Evolutionary conservation across 2,888 invertebrate species (phyloP).

Genomic region (Caenorhabditis afra): DNA sequence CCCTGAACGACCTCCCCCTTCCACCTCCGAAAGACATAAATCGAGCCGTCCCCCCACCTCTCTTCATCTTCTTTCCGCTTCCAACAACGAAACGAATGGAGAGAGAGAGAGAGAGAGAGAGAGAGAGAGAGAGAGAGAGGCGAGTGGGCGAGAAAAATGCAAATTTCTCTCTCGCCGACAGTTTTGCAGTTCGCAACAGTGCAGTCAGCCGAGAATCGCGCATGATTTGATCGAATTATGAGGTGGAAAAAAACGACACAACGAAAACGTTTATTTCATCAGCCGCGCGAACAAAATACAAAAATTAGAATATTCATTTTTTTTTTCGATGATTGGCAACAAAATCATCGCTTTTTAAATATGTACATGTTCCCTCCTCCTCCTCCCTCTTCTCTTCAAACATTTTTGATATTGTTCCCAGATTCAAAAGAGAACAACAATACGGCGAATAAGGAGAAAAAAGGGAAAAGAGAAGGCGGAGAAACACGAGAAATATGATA

Average conservation of each 20-base stretch:
- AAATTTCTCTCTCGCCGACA: background rate
- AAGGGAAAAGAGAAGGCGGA: background rate
- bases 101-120: background rate
- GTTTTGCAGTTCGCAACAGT: too few species aligned
- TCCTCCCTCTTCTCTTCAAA: too few species aligned
- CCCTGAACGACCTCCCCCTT: conserved; percentile 1
- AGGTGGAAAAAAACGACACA: too few species aligned
- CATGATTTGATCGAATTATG: too few species aligned
- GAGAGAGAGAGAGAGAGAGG: background rate
- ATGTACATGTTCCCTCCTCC: background rate
- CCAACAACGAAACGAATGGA: too few species aligned
- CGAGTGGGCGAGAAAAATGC: background rate
- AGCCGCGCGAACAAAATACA: too few species aligned
- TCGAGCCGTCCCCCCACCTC: background rate
- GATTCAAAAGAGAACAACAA: background rate
- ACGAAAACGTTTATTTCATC: too few species aligned
- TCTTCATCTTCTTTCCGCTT: too few species aligned
- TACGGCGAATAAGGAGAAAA: background rate
- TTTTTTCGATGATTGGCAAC: too few species aligned
- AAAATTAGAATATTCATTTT: too few species aligned
- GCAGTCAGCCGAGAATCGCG: too few species aligned
- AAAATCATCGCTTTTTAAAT: too few species aligned
- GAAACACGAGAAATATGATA: background rate
- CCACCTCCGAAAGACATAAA: conserved; percentile 12
- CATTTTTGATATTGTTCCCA: background rate